Conservation (phyloP, 2,113 vertebrate genomes). For the Syngnathoides biaculeatus region DNA sequence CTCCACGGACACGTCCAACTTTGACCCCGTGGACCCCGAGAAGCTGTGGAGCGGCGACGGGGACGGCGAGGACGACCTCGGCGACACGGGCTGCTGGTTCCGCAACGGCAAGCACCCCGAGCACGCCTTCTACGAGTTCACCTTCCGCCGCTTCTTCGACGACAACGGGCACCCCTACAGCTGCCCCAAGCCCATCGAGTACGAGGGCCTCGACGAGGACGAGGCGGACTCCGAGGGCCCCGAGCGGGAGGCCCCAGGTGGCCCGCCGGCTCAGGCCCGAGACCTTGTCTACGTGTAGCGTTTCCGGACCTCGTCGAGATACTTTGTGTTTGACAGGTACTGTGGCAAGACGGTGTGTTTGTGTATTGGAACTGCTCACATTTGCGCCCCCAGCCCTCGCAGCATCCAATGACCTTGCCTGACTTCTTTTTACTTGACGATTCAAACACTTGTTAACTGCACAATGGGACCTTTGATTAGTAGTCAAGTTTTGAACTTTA, state of each 20-base stretch:
- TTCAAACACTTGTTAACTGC: not conserved
- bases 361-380: not conserved
- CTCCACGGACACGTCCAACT: constrained; percentile 94
- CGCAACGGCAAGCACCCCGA: constrained; percentile 96
- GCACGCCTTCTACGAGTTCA: constrained; percentile 98
- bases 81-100: constrained; percentile 91
- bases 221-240: constrained; percentile 70
- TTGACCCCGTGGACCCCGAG: constrained; percentile 95
- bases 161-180: constrained; percentile 97
- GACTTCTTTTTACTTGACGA: not conserved
- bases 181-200: constrained; percentile 93
- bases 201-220: constrained; percentile 79
- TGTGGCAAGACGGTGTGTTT: not conserved
- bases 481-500: too few species aligned
- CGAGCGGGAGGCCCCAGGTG: constrained; percentile 52
- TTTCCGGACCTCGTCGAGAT: not conserved
- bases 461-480: not conserved
- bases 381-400: not conserved
- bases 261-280: constrained; percentile 70
- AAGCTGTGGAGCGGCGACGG: constrained; percentile 90
- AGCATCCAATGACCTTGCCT: not conserved
- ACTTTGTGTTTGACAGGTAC: not conserved
- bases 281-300: constrained; percentile 93
- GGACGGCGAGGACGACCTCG: constrained; percentile 81
- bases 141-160: constrained; percentile 97